Base-by-base conservation (phyloP, 2,797 vertebrate species). In the Platalea minor region DNA sequence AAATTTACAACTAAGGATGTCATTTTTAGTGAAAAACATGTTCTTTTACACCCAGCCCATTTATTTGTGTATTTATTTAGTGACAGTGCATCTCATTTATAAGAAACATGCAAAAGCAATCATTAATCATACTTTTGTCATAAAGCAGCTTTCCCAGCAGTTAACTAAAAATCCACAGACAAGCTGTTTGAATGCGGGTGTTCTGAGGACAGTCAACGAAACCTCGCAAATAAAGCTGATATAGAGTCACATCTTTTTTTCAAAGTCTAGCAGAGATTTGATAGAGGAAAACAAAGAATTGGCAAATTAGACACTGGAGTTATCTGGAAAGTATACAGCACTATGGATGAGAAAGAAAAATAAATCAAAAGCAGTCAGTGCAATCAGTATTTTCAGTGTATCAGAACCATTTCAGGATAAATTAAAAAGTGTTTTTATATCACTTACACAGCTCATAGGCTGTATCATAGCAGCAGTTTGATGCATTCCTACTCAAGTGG, bases 41-140 rank as follows among this genome's bases (percentile, higher is more conserved):
- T 80, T 95, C 86, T 95, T 85, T 78, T 93, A 80, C 78, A 92
- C 80, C 46, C 94, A 93, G 86, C 39, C 93, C 89, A 89, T 97
- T 97, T 96, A 95, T 96, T 95, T 94, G 68, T 93, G 95, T 95
- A 91, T 95, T 96, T 97, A 92, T 83, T 91, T 87, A 60, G 86
- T 88, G 95, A 94, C 94, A 96, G 93, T 72, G 79, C 64, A 83
- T 88, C 90, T 95, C 91, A 89, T 91, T 93, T 93, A 61, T 92
- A 69, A 77, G 84, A 95, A 94, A 89, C 68, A 94, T 11, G 65
- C 21, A 64, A 85, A 94, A 91, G 88, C 92, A 89, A 95, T 85
- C 95, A 97, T 96, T 96, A 96, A 97, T 97, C 96, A 95, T 65
- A 46, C 61, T 77, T 93, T n/a, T 95, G 93, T 91, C 94, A 95